Evolutionary conservation across 2,113 vertebrate species (phyloP), one percentile per base, ranked within the genome.

Genomic region (Mustelus asterias): DNA sequence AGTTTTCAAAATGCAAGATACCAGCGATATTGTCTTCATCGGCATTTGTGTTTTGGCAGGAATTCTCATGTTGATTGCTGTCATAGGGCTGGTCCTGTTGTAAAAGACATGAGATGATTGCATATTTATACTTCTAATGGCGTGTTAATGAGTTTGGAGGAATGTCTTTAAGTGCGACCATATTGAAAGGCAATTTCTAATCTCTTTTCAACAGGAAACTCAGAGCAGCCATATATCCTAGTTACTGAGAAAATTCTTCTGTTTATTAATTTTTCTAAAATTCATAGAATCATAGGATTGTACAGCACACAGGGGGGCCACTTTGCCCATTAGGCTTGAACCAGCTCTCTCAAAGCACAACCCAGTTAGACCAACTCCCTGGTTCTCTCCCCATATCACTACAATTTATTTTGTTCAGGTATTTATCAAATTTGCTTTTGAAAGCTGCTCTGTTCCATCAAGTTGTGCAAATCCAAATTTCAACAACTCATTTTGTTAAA

Each of bases 41-140:
- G 98, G 98, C 96, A 99, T 99, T 96, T 99, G 99, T 96, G 98
- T 99, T 96, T 97, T 99, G 96, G 99, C 99, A 0, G 99, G 99
- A 80, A 97, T 99, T 92, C 98, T 99, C 96, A 99, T 99, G 99
- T 96, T 99, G 95, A 98, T 99, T 0, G 99, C 99, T 0, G 98
- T 99, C 44, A 97, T 99, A 95, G 99, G 99, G 96, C 97, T 99
- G 37, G 98, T 99, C 97, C 97, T 99, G 96, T 97, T 99, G 29
- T 99, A 98, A 96, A 58, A 0, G 58, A 63, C 16, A 18, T 63
- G n/a, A 95, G 16, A 9, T 16, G 24, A 85, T 41, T 24, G 24
- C 13, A 70, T 22, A 10, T 44, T 54, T 11, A 26, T 4, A 44
- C 16, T 94, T 22, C 26, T 29, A 72, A 48, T 95, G 3, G 29